Base-by-base conservation (phyloP, 1,140 invertebrate species). In the Mya arenaria region DNA sequence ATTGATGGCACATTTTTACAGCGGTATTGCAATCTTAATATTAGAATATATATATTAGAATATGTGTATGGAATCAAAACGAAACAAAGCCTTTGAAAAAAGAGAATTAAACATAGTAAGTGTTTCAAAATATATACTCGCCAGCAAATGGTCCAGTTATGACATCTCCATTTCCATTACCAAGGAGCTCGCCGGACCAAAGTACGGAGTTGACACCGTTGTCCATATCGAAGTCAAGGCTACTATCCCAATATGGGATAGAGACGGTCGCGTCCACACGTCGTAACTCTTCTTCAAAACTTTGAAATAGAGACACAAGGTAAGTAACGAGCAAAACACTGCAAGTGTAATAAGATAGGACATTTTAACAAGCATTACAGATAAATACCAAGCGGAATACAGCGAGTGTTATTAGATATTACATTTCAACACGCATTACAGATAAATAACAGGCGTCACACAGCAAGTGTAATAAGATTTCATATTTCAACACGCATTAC, bases 141-240 rank as follows among this genome's bases (percentile, higher is more conserved):
- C 60, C 65, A 28, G 82, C 82, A 36, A 86, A 93, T 13, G 92
- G 91, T 44, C 92, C 92, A 37, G 86, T 86, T 32, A 84, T 87
- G 1, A 93, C 92, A 41, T 87, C 91, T 28, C 92, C 92, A 82
- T 92, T 85, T n/a, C 85, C 89, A 77, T 91, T 91, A 1, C 92
- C 92, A 34, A 92, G 62, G 74, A 93, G 90, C 10, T 87, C 55
- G 0, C 73, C 37, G 32, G 85, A 86, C 82, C 91, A 93, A 32
- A 93, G 72, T 41, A 91, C 85, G 3, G 92, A 93, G 44, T 91
- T 84, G 4, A 88, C 86, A 17, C 82, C 69, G 80, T 92, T 85
- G 0, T 88, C 86, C 28, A 93, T 71, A 60, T 85, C 86, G 6
- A 73, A 58, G 78, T 92, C 92, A 28, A 92, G 44, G 0, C 86